Evolutionary conservation across 23 tunicate species (phyloP), one percentile per base, ranked within the genome.

Genomic region (Aplidium turbinatum): DNA sequence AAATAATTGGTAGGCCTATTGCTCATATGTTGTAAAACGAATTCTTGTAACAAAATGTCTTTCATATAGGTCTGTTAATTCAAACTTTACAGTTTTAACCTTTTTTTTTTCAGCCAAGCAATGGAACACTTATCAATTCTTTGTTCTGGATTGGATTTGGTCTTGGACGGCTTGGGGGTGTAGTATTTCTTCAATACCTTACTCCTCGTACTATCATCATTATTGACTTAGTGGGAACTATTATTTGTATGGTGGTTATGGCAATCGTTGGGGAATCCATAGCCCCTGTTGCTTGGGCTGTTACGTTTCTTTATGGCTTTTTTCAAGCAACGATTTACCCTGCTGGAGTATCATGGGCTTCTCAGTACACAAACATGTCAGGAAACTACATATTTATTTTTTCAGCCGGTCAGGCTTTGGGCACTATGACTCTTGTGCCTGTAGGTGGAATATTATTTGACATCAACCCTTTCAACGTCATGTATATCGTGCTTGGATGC

Each of bases 61-160:
- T n/a, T n/a, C n/a, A n/a, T n/a, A n/a, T n/a, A n/a, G n/a, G n/a
- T n/a, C n/a, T n/a, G n/a, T n/a, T n/a, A n/a, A n/a, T n/a, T n/a
- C 11, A 42, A 42, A 42, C 11, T 9, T 42, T 42, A 42, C 50
- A 9, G 50, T 9, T 9, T 42, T 11, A 11, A 9, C 50, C 11
- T 9, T 9, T 9, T 42, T 9, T 42, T 29, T 66, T 47, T 46
- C 54, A 89, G 96, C 31, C 70, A 4, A 28, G 57, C 3, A 62
- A 78, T 16, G 93, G 90, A 31, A 93, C 98, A 24, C 24, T 65
- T 30, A 86, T 93, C 23, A 93, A 93, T 70, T 82, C 98, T 40
- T 57, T 86, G 21, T 93, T 87, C 58, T 93, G 98, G 98, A 63
- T 76, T 33, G 98, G 93, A 4, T 86, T 93, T 70, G 98, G 98